Base-by-base conservation (phyloP, 2,113 vertebrate species). In the Gallinago jamesoni region DNA sequence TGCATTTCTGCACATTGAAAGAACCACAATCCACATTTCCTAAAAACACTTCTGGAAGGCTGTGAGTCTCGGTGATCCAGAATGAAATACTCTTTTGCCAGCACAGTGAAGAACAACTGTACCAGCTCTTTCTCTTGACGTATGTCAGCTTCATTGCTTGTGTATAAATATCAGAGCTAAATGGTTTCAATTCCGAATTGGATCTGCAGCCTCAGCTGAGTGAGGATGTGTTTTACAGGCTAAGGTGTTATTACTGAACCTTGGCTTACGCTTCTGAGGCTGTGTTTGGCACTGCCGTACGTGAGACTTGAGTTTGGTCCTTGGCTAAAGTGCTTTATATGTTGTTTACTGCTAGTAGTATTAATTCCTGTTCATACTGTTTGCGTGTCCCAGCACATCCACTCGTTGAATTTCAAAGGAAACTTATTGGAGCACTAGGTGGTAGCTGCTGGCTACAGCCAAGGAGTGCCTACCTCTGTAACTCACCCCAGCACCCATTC, bases 181-280 rank as follows among this genome's bases (percentile, higher is more conserved):
- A 52, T 48, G 35, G 76, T 91, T 92, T 90, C 83, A 69, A 43
- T 93, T 89, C 90, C 84, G 48, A 78, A 80, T 53, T 84, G 75
- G 52, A 79, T 69, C 35, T 73, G 57, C 81, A 86, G 87, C 24
- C 48, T 67, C 4, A 1, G 56, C 62, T 39, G 50, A 78, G 30
- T 15, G 19, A n/a, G 45, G 47, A 79, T 19, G 50, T 24, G 30
- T 77, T 75, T 53, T 45, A 53, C 4, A 12, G 57, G 50, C 23
- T 39, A 39, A 83, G 35, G n/a, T 43, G 28, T 50, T 56, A 30
- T 41, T 74, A n/a, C 33, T 72, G n/a, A 77, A 41, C 30, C n/a
- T 56, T 59, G 28, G 41, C 50, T 69, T 62, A 2, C 28, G 9
- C 64, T 73, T 80, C 72, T 86, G 76, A 85, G 33, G 48, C 70